phyloP scores from a whole-genome alignment of 2,888 invertebrate species.

The Hymenopus coronatus region DNA sequence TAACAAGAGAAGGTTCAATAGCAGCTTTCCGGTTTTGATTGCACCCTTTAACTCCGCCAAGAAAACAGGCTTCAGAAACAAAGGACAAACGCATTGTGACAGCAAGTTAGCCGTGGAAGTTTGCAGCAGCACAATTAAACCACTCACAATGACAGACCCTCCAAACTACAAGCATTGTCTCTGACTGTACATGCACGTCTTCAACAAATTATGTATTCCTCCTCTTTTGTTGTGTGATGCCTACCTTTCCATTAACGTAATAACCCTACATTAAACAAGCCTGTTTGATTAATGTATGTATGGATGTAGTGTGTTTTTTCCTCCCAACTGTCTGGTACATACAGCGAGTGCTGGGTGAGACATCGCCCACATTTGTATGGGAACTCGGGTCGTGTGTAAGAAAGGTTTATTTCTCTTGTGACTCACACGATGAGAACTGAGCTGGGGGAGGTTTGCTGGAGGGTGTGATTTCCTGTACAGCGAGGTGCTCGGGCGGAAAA shows the following conservation, averaged over 20 bases:
- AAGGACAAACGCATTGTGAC: neutral
- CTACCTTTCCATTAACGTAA: neutral
- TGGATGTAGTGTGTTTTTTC: neutral
- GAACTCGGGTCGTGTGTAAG: neutral
- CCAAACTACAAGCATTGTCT: neutral
- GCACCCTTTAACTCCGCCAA: neutral
- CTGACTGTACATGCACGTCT: neutral
- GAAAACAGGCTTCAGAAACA: neutral
- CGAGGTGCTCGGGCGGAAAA: neutral
- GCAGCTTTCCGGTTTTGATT: neutral
- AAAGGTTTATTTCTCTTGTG: neutral
- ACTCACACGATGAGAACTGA: neutral
- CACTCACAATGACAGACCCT: neutral
- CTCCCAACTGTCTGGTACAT: neutral
- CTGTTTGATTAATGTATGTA: neutral
- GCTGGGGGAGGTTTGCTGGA: neutral
- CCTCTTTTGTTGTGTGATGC: neutral
- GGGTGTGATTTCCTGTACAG: neutral
- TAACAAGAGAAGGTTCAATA: neutral
- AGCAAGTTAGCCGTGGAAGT: neutral
- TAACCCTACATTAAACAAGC: neutral
- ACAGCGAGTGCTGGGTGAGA: too few species aligned
- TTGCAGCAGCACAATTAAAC: neutral
- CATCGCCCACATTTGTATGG: neutral
- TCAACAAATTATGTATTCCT: neutral